phyloP scores from a whole-genome alignment of 2,797 vertebrate species.

The Numenius phaeopus region DNA sequence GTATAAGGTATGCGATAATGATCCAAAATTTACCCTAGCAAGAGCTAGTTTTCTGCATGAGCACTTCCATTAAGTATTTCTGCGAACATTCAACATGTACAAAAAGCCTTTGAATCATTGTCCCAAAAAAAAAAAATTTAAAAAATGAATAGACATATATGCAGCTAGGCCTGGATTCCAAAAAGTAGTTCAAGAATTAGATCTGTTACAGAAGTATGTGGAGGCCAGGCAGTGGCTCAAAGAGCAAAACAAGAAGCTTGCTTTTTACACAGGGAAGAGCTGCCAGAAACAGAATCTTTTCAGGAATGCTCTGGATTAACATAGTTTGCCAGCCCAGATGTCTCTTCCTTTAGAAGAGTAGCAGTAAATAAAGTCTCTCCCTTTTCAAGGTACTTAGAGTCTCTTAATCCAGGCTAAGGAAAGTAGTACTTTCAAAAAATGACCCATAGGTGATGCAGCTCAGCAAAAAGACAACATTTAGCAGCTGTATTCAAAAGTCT shows the following conservation, averaged over 20 bases:
- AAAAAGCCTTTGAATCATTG: neutral
- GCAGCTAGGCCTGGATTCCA: neutral
- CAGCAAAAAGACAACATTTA: neutral
- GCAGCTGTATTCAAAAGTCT: neutral
- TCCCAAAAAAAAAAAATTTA: neutral
- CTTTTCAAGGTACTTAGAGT: neutral
- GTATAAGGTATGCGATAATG: neutral
- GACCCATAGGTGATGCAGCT: neutral
- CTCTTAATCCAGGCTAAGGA: neutral
- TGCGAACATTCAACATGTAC: neutral
- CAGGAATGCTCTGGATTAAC: neutral
- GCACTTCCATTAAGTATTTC: neutral
- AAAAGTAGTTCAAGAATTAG: neutral
- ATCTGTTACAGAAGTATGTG: neutral
- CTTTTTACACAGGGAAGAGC: neutral
- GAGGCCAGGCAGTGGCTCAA: neutral
- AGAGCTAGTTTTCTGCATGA: neutral
- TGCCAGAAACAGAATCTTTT: neutral
- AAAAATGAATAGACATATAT: neutral
- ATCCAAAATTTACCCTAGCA: neutral
- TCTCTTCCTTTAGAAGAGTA: neutral
- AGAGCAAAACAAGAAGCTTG: neutral
- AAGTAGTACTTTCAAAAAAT: neutral
- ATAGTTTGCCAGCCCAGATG: neutral
- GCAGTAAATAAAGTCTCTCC: neutral